Conservation (phyloP, 2,113 vertebrate species). For the Calidris pugnax region DNA sequence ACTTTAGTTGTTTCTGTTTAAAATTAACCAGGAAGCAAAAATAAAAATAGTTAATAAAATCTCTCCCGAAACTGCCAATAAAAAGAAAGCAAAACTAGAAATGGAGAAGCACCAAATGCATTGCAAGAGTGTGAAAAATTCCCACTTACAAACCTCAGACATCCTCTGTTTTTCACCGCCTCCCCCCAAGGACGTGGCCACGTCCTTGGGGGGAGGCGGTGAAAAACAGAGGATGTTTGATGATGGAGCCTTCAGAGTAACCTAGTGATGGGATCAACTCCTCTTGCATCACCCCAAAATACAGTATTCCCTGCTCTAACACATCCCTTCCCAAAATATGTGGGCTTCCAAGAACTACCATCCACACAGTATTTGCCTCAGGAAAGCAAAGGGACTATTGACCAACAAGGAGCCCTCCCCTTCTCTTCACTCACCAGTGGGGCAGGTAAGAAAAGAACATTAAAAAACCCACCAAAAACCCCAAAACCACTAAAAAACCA, state of each 20-base stretch:
- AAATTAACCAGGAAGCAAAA: neutral
- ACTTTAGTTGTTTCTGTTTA: neutral
- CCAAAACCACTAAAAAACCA: neutral
- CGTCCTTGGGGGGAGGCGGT: neutral
- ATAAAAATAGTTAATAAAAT: neutral
- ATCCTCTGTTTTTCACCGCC: no score
- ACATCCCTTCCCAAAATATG: neutral
- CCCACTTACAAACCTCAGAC: neutral
- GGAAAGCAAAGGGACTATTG: neutral
- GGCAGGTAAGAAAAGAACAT: neutral
- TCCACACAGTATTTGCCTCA: neutral
- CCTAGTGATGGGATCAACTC: neutral
- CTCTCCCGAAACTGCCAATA: neutral
- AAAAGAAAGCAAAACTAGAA: neutral
- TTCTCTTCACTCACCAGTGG: neutral
- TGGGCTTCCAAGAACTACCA: rapidly evolving
- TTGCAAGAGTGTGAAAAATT: neutral
- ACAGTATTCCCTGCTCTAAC: neutral
- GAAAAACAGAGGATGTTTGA: neutral
- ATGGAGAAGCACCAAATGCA: neutral
- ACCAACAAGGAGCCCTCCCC: neutral
- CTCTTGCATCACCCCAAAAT: neutral
- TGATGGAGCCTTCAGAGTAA: neutral
- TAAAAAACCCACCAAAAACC: neutral
- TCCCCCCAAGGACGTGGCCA: no score